Percentiles rank a stretch among this genome's conserved stretches.
phyloP scores from a whole-genome alignment of 2,113 vertebrate genomes.

The Hylia prasina region DNA sequence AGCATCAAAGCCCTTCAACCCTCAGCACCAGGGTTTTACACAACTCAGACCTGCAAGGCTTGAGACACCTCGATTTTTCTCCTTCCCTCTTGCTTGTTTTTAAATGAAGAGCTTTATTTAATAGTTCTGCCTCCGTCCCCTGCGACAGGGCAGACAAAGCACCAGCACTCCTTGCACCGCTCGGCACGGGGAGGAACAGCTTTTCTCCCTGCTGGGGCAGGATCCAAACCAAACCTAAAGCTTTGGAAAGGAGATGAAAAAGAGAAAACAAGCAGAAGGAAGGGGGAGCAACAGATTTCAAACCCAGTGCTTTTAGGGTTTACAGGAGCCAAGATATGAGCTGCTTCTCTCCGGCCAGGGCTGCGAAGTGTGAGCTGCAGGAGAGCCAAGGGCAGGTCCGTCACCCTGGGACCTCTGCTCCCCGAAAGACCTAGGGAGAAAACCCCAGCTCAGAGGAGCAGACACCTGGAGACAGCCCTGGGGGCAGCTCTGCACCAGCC shows the following conservation, averaged over 20 bases:
- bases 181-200: neutral
- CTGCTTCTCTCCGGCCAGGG: neutral
- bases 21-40: fast-evolving
- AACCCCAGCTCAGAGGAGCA: neutral
- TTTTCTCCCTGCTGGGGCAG: neutral
- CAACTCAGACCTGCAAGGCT: fast-evolving
- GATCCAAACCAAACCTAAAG: neutral
- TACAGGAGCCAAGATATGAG: neutral
- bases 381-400: neutral
- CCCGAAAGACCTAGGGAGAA: neutral
- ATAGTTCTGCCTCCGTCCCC: neutral
- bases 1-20: neutral
- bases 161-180: fast-evolving
- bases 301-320: too few relatives aligned
- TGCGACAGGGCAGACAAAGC: fast-evolving
- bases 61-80: too few relatives aligned
- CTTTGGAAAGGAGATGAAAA: neutral
- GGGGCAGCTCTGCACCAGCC: neutral
- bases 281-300: neutral
- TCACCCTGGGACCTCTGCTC: neutral
- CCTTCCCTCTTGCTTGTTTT: neutral
- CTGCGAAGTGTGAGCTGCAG: fast-evolving
- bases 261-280: neutral
- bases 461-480: neutral
- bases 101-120: neutral